phyloP scores from a whole-genome alignment of 2,113 vertebrate species.

The Pristiophorus japonicus region DNA sequence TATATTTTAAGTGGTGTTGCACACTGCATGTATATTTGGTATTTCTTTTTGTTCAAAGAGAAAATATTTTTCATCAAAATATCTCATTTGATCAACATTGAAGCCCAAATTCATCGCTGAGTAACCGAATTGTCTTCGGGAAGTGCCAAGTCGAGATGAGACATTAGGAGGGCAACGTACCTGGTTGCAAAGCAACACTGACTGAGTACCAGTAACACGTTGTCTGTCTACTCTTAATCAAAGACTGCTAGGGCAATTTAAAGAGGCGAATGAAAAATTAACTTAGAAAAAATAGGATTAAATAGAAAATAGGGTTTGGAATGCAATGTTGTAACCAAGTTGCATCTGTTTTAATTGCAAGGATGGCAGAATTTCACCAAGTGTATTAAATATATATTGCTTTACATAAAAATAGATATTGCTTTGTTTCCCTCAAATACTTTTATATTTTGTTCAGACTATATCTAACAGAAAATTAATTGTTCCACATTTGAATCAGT shows the following conservation, averaged over 20 bases:
- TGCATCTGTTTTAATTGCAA: neutral
- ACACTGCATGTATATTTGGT: neutral
- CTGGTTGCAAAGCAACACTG: neutral
- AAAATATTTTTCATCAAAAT: neutral
- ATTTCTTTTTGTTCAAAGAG: constrained; percentile 21
- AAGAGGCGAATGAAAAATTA: neutral
- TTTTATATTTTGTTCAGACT: neutral
- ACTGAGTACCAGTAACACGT: neutral
- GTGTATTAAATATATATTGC: neutral
- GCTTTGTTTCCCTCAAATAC: neutral
- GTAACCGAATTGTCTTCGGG: neutral
- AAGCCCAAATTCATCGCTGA: neutral
- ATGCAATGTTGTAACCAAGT: neutral
- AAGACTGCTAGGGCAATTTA: neutral
- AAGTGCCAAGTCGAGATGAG: neutral
- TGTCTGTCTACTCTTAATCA: neutral
- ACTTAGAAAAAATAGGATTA: neutral
- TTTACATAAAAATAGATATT: neutral
- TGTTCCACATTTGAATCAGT: neutral
- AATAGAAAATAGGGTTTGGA: neutral
- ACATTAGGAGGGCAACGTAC: neutral
- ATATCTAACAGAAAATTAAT: neutral
- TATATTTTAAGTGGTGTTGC: neutral
- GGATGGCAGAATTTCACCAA: neutral
- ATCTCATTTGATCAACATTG: neutral